Conservation (phyloP, 2,888 invertebrate genomes). For the Tenthredo livida region DNA sequence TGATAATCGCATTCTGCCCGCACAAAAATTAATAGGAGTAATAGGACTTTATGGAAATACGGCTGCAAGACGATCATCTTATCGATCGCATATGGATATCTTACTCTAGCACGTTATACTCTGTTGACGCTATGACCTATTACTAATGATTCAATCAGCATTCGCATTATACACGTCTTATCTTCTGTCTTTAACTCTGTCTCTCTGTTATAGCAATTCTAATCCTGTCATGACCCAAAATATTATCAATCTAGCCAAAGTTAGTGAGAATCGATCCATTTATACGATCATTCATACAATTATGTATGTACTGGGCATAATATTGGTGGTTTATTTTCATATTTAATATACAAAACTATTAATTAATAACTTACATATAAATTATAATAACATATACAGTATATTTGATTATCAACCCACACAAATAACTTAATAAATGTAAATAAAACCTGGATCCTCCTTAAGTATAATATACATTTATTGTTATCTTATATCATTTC, state of each 20-base stretch:
- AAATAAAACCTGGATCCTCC: conserved; percentile 36
- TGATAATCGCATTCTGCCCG: conserved; percentile 43
- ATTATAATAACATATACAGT: conserved; percentile 22
- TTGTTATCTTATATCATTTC: not conserved
- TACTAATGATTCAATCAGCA: not conserved
- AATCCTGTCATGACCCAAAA: conserved; percentile 41
- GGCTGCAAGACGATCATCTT: not conserved
- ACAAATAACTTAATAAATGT: conserved; percentile 24
- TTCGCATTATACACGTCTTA: not conserved
- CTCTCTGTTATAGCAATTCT: not conserved
- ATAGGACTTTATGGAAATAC: not conserved
- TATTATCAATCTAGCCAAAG: conserved; percentile 18
- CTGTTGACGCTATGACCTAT: not conserved
- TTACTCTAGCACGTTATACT: conserved; percentile 10
- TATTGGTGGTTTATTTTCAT: conserved; percentile 44
- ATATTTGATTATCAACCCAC: conserved; percentile 49
- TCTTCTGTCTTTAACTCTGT: not conserved
- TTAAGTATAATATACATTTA: not conserved
- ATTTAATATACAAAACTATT: conserved; percentile 30
- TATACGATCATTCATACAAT: not conserved
- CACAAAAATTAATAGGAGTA: conserved; percentile 39
- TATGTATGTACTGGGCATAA: not conserved
- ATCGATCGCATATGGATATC: conserved; percentile 18
- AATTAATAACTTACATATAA: conserved; percentile 51
- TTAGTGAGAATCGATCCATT: not conserved